phyloP scores from a whole-genome alignment of 2,888 invertebrate species.

The Ichneumoninae sp. region DNA sequence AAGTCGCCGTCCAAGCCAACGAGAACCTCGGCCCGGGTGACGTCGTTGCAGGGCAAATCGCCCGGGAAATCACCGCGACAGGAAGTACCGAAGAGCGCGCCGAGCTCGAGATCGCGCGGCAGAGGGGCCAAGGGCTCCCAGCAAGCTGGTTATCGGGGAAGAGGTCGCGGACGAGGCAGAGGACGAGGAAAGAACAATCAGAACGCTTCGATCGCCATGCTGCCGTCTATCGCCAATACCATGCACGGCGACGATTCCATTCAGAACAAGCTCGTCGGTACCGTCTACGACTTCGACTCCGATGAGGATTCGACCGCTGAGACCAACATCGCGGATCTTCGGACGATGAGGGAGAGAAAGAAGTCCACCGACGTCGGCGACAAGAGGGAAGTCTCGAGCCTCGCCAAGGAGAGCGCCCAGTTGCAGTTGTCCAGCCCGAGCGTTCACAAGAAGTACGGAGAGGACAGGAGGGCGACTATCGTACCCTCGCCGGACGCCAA shows the following conservation, averaged over 20 bases:
- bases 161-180: constrained; percentile 82
- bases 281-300: constrained; percentile 94
- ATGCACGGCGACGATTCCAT: constrained; percentile 88
- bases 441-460: constrained; percentile 74
- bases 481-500: constrained; percentile 77
- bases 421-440: constrained; percentile 70
- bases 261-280: constrained; percentile 92
- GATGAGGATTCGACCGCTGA: constrained; percentile 93
- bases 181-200: constrained; percentile 82
- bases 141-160: constrained; percentile 76
- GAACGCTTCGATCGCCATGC: constrained; percentile 68
- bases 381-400: constrained; percentile 68
- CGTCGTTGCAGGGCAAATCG: constrained; percentile 87
- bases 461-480: constrained; percentile 74
- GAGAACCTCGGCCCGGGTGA: constrained; percentile 87
- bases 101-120: constrained; percentile 84
- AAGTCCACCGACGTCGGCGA: constrained; percentile 88
- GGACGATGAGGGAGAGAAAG: constrained; percentile 91
- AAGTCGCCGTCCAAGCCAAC: constrained; percentile 87
- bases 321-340: constrained; percentile 90
- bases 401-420: constrained; percentile 67
- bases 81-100: constrained; percentile 71
- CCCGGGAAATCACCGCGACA: constrained; percentile 87
- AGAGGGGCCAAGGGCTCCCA: constrained; percentile 82
- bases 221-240: constrained; percentile 70